Conservation (phyloP, 2,113 vertebrate species). For the Aviceda subcristata region DNA sequence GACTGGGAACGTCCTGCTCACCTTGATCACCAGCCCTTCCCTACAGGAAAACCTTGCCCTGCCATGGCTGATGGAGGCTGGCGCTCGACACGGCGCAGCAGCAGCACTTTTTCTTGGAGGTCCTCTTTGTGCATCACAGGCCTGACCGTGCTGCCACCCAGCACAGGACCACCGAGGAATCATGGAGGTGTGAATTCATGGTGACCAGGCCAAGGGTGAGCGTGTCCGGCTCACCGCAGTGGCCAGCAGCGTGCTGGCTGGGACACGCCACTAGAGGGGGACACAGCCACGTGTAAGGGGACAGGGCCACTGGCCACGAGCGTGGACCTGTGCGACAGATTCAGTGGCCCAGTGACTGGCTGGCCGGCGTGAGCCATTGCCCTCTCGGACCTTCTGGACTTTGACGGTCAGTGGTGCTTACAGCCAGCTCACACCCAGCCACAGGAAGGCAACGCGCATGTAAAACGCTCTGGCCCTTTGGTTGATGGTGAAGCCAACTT, state of each 20-base stretch:
- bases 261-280: conserved; percentile 61
- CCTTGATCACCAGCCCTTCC: neutral
- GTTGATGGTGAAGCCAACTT: neutral
- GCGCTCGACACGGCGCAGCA: rapidly evolving
- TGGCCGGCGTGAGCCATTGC: rapidly evolving
- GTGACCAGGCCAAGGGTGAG: neutral
- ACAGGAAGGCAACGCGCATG: rapidly evolving
- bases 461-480: neutral
- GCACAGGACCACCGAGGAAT: rapidly evolving
- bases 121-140: neutral
- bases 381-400: rapidly evolving
- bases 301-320: neutral
- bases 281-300: conserved; percentile 3
- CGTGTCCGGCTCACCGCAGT: rapidly evolving
- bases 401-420: rapidly evolving
- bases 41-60: neutral
- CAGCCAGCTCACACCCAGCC: neutral
- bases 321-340: neutral
- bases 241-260: neutral
- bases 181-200: rapidly evolving
- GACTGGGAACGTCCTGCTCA: rapidly evolving
- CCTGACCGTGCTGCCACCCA: neutral
- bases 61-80: neutral
- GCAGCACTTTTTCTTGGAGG: neutral
- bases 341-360: rapidly evolving